Conservation (phyloP, 30 jellyfish, hydroid and myxozoan species). For the Catostylus mosaicus region DNA sequence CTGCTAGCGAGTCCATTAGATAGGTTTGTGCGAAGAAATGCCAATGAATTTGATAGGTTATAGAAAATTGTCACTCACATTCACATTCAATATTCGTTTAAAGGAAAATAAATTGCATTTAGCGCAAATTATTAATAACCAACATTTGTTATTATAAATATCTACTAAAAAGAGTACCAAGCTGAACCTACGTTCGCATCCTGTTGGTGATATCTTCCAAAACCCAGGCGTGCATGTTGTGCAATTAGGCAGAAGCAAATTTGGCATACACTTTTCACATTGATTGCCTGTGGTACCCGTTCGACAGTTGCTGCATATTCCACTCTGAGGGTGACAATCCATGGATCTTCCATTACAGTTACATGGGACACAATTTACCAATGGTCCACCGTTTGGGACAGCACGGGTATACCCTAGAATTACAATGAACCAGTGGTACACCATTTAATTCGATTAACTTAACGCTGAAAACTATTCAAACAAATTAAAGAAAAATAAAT, state of each 20-base stretch:
- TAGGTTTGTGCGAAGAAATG: too few species aligned
- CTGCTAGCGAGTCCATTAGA: too few species aligned
- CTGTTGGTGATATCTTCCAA: slow-evolving; percentile 86
- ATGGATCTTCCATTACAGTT: slow-evolving; percentile 78
- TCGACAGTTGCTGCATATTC: slow-evolving; percentile 80
- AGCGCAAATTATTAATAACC: too few species aligned
- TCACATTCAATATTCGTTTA: too few species aligned
- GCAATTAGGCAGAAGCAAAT: slow-evolving; percentile 84
- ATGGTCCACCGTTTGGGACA: slow-evolving; percentile 91
- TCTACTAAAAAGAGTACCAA: too few species aligned
- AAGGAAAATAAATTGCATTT: too few species aligned
- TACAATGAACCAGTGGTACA: not conserved
- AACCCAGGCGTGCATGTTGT: slow-evolving; percentile 85
- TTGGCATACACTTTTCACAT: slow-evolving; percentile 92
- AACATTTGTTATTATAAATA: too few species aligned
- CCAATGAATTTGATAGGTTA: not conserved
- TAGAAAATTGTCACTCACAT: too few species aligned
- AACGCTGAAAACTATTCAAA: too few species aligned
- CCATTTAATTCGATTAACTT: too few species aligned
- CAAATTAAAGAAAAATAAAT: too few species aligned
- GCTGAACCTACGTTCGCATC: slow-evolving; percentile 84
- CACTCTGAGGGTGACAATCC: slow-evolving; percentile 79
- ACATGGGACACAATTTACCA: slow-evolving; percentile 90
- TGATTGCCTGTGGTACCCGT: slow-evolving; percentile 91
- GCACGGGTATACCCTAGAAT: slow-evolving; percentile 90